phyloP scores from a whole-genome alignment of 30 jellyfish, hydroid and myxozoan species.

The Rhopilema esculentum region DNA sequence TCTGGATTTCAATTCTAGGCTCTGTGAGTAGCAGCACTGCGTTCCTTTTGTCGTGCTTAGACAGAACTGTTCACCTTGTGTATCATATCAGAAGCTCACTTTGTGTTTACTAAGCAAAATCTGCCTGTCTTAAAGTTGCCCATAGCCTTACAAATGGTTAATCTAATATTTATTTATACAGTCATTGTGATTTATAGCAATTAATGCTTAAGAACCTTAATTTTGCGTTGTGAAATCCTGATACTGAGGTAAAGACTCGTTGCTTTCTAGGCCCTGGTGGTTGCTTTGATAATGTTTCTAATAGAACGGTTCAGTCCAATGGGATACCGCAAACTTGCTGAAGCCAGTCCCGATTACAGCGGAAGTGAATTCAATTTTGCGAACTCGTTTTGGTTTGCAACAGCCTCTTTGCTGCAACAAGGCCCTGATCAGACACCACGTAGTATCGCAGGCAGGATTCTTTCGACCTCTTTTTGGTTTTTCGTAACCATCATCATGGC shows the following conservation, averaged over 20 bases:
- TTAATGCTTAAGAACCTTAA: too few species aligned
- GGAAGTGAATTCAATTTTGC: conserved; percentile 81
- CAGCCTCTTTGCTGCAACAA: conserved; percentile 85
- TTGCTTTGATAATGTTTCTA: conserved; percentile 62
- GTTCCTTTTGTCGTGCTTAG: too few species aligned
- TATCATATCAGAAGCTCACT: too few species aligned
- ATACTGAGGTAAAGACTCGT: too few species aligned
- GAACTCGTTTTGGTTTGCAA: conserved; percentile 84
- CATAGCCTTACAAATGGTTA: too few species aligned
- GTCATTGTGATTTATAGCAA: too few species aligned
- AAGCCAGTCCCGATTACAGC: conserved; percentile 48
- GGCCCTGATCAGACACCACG: conserved; percentile 91
- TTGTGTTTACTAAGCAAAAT: too few species aligned
- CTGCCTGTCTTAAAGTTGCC: too few species aligned
- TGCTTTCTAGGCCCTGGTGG: conserved; percentile 54
- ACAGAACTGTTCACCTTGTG: too few species aligned
- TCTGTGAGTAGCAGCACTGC: conserved; percentile 53
- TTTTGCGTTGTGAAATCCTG: too few species aligned
- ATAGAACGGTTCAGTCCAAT: conserved; percentile 82
- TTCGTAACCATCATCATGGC: conserved; percentile 73
- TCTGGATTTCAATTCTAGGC: conserved; percentile 77
- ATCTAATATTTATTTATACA: too few species aligned
- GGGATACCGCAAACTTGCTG: conserved; percentile 72
- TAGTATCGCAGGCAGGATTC: conserved; percentile 77
- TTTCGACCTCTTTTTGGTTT: conserved; percentile 89